phyloP scores from a whole-genome alignment of 2,888 invertebrate species.

The Seira musarum region DNA sequence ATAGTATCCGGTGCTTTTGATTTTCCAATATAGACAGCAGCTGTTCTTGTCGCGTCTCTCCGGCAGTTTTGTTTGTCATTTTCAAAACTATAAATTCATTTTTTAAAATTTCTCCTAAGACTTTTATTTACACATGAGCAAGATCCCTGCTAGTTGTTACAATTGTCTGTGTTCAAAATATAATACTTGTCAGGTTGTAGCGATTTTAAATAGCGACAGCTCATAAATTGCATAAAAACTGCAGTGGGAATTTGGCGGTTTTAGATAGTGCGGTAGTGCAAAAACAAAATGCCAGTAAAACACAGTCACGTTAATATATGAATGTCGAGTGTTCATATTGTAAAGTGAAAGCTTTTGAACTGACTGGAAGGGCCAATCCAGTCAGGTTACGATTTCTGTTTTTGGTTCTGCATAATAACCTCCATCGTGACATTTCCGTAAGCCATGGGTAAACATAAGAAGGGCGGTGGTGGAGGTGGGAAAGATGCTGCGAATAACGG shows the following conservation, averaged over 20 bases:
- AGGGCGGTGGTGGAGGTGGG: slow-evolving; percentile 5
- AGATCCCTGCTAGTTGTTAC: not conserved
- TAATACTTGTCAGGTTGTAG: not conserved
- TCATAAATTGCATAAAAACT: not conserved
- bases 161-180: not conserved
- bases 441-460: not conserved
- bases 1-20: not conserved
- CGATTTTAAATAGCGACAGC: not conserved
- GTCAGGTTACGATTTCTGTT: not conserved
- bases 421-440: not conserved
- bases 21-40: not conserved
- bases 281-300: not conserved
- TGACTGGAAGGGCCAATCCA: not conserved
- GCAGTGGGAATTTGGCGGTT: not conserved
- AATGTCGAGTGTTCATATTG: no score
- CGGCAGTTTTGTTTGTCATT: not conserved
- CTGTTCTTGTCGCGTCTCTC: no score
- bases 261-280: not conserved
- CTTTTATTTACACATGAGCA: not conserved
- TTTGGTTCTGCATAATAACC: not conserved
- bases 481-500: not conserved
- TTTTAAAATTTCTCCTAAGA: not conserved
- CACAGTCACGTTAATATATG: no score
- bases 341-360: not conserved
- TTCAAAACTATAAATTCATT: not conserved